These are phyloP conservation scores for Acanthochromis polyacanthus DNA, from an alignment of 2,113 vertebrate genomes.

Conservation along the genomic window DNA sequence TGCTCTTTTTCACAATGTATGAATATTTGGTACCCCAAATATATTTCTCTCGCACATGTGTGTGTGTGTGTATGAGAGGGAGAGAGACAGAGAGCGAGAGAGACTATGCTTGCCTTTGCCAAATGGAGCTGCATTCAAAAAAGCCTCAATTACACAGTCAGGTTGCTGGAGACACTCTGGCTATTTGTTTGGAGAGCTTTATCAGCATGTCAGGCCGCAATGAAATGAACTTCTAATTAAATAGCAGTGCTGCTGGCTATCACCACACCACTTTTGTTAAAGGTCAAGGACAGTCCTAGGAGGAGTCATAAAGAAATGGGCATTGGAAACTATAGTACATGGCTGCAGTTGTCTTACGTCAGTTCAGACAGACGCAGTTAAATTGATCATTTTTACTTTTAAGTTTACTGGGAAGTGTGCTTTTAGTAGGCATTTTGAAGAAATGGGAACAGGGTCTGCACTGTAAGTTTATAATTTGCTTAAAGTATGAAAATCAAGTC, in stretches of 20 bases:
- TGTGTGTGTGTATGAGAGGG: not conserved
- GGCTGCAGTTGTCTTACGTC: conserved; percentile 11
- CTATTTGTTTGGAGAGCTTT: conserved; percentile 72
- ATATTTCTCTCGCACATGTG: not conserved
- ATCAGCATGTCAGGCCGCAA: conserved; percentile 66
- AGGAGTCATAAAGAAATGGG: not conserved
- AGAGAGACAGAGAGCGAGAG: not conserved
- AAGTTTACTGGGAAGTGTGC: not conserved
- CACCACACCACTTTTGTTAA: conserved; percentile 58
- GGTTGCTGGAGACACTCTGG: conserved; percentile 64
- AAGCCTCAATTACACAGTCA: conserved; percentile 73
- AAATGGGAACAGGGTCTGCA: conserved; percentile 9
- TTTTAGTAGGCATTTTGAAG: not conserved
- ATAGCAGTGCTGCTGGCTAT: conserved; percentile 44
- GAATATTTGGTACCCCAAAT: not conserved
- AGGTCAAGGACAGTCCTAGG: conserved; percentile 42
- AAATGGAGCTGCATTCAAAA: conserved; percentile 57
- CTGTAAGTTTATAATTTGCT: conserved; percentile 32
- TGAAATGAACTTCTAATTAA: conserved; percentile 67
- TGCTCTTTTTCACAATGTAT: conserved; percentile 35
- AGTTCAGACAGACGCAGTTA: not conserved
- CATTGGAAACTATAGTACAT: conserved; percentile 28
- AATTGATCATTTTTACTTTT: conserved; percentile 8
- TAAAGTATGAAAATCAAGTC: conserved; percentile 28
- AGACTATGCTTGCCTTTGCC: conserved; percentile 32